A percentile compares a stretch with the other conserved stretches of the same genome.
Evolutionary conservation across 2,888 invertebrate genomes (phyloP).

Genomic region (Dryobotodes eremita): DNA sequence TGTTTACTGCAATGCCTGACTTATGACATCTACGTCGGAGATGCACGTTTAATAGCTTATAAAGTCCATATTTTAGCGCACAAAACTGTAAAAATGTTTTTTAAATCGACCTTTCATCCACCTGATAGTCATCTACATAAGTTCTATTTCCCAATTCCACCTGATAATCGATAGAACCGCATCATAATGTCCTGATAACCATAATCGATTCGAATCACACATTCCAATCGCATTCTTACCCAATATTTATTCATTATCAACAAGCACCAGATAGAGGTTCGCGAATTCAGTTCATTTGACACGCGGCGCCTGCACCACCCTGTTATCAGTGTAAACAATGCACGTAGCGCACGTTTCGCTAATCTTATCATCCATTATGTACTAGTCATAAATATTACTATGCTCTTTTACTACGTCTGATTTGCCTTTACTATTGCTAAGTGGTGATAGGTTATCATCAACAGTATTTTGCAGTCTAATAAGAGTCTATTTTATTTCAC

Average conservation of each 20-base stretch:
- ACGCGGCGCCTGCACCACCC: constrained; percentile 18
- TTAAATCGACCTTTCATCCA: neutral
- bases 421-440: constrained; percentile 14
- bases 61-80: neutral
- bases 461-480: neutral
- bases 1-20: too few species aligned
- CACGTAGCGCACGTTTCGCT: constrained; percentile 42
- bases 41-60: neutral
- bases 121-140: neutral
- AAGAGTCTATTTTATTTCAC: neutral
- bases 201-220: constrained; percentile 12
- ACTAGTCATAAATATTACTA: constrained; percentile 37
- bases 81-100: neutral
- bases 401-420: constrained; percentile 23
- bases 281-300: constrained; percentile 8
- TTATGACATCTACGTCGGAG: too few species aligned
- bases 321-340: constrained; percentile 45
- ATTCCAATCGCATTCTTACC: constrained; percentile 31
- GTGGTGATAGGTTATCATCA: neutral
- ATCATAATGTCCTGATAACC: constrained; percentile 44
- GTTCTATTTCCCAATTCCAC: neutral
- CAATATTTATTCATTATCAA: constrained; percentile 48
- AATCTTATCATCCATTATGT: constrained; percentile 41
- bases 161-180: constrained; percentile 7
- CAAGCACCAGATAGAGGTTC: constrained; percentile 1